Evolutionary conservation across 2,797 vertebrate genomes (phyloP), one percentile per base, ranked within the genome.

Genomic region (Falco peregrinus): DNA sequence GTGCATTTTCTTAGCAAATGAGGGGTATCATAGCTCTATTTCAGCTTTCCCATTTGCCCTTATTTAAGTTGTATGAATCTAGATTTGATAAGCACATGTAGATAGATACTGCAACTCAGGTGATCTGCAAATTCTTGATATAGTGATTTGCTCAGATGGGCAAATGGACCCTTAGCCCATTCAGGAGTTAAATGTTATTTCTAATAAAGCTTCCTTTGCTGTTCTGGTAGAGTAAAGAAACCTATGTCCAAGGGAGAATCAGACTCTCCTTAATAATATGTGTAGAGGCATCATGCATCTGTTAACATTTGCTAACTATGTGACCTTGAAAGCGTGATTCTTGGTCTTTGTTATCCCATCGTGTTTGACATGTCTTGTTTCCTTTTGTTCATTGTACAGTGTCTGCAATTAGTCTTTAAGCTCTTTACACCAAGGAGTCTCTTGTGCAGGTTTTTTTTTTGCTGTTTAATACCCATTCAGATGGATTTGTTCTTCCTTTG

Each of bases 401-500:
- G 90, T 3, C 51, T 79, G 60, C 59, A 92, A 89, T 95, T 92
- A 87, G 39, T 57, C 59, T 76, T 77, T 88, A 89, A 95, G 61
- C 69, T 84, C 51, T 76, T 92, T 91, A 69, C 63, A 78, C 39
- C 43, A 57, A 93, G 33, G 51, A 97, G 61, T 91, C 28, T 82
- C 61, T 84, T 33, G 21, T 70, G 37, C 29, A 67, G 63, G 87
- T 85, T 94, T 39, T 39, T 39, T n/a, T 81, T 81, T 91, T 88
- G 54, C 37, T 93, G 20, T 88, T 90, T 91, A 92, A 85, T 87
- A 79, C 22, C 39, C 75, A 70, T 91, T 94, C 92, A 79, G 79
- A 90, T 41, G 54, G 73, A 87, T 95, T 89, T 95, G 43, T 70
- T 95, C 54, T 89, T 94, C 50, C 43, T 91, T 69, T 84, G 84